Conservation (phyloP, 2,797 vertebrate genomes). For the Epinephelus malabaricus region DNA sequence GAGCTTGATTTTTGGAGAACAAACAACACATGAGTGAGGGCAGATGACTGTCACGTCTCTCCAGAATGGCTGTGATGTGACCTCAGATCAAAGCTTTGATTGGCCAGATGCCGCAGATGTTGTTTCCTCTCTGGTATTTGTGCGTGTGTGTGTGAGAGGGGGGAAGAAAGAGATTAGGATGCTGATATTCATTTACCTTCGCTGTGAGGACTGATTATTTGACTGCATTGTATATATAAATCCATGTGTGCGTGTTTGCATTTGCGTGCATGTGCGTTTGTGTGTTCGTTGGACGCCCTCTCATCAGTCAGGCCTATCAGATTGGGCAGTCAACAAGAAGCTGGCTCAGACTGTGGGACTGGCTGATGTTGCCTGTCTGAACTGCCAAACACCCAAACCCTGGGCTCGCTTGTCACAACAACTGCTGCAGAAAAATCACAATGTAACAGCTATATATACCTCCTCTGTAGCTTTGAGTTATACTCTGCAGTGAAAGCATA, state of each 20-base stretch:
- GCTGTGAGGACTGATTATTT: conserved; percentile 14
- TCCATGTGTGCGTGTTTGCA: not conserved
- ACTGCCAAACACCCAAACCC: conserved; percentile 48
- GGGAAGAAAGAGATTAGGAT: conserved; percentile 21
- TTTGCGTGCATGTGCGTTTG: conserved; percentile 11
- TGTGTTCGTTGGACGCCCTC: conserved; percentile 40
- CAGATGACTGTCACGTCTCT: conserved; percentile 65
- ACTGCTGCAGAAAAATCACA: conserved; percentile 28
- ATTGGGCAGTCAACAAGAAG: conserved; percentile 56
- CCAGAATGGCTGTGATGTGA: conserved; percentile 62
- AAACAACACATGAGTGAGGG: conserved; percentile 61
- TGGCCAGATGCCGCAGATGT: conserved; percentile 74
- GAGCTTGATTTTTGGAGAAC: conserved; percentile 55
- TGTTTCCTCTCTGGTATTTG: conserved; percentile 62
- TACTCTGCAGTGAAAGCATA: not conserved
- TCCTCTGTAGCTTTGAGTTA: conserved; percentile 22
- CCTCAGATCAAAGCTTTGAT: conserved; percentile 73
- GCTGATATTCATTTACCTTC: conserved; percentile 28
- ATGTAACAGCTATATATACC: not conserved
- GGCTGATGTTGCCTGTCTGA: conserved; percentile 42
- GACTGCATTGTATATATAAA: conserved; percentile 1
- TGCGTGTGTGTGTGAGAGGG: conserved; percentile 14
- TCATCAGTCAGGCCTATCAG: conserved; percentile 64
- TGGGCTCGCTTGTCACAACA: conserved; percentile 32
- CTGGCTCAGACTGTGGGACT: conserved; percentile 60